phyloP scores from a whole-genome alignment of 2,113 vertebrate genomes.

The Potamarius usumacintae region DNA sequence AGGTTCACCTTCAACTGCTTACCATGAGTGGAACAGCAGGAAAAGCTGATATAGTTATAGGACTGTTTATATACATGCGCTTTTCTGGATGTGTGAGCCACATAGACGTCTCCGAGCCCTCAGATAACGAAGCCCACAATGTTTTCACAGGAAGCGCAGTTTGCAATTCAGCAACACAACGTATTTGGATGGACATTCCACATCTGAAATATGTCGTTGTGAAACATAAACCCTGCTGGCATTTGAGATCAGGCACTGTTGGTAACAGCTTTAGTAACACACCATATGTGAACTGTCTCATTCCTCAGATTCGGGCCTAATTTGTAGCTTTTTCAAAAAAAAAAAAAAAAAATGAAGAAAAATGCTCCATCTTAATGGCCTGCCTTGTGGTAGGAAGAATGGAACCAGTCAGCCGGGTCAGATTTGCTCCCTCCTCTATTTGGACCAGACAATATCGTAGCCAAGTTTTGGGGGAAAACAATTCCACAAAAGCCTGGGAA shows the following conservation, averaged over 20 bases:
- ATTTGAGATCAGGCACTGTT: constrained; percentile 41
- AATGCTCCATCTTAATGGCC: constrained; percentile 22
- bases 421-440: constrained; percentile 67
- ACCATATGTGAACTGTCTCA: constrained; percentile 26
- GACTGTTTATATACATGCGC: constrained; percentile 55
- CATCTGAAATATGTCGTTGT: constrained; percentile 44
- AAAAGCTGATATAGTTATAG: constrained; percentile 56
- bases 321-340: constrained; percentile 27
- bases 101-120: constrained; percentile 36
- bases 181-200: constrained; percentile 49
- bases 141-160: constrained; percentile 53
- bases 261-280: constrained; percentile 33
- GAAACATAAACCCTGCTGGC: constrained; percentile 44
- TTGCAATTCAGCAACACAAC: constrained; percentile 49
- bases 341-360: constrained; percentile 4
- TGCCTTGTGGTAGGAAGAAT: constrained; percentile 32
- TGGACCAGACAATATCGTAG: constrained; percentile 63
- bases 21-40: constrained; percentile 52
- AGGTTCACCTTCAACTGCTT: constrained; percentile 48
- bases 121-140: constrained; percentile 47
- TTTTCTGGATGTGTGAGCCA: constrained; percentile 50
- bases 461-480: constrained; percentile 58
- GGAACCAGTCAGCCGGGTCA: constrained; percentile 77
- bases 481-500: constrained; percentile 50
- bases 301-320: constrained; percentile 30